Evolutionary conservation across 2,888 invertebrate genomes (phyloP).

Genomic region (Dolichopus griseipennis): DNA sequence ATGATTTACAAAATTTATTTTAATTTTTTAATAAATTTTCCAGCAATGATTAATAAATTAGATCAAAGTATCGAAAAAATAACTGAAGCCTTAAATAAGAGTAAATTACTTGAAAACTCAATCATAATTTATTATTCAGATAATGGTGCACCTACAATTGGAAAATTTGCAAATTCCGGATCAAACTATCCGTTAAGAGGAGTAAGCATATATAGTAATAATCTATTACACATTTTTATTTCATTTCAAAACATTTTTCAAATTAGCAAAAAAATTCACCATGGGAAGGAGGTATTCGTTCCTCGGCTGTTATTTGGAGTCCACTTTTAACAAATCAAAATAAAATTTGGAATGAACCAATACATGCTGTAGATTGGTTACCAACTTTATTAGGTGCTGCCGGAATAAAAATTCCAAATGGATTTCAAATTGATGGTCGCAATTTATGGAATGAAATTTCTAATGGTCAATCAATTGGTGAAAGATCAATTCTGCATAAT

Average conservation of each 20-base stretch:
- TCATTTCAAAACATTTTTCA: not conserved
- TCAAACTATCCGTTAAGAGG: conserved; percentile 76
- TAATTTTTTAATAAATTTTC: not conserved
- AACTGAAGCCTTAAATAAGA: conserved; percentile 55
- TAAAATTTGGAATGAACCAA: conserved; percentile 53
- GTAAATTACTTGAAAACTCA: conserved; percentile 67
- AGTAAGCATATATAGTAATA: conserved; percentile 42
- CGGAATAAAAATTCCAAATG: conserved; percentile 26
- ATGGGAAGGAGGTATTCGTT: conserved; percentile 79
- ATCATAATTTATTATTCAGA: conserved; percentile 80
- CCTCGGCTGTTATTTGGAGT: conserved; percentile 67
- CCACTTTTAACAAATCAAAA: conserved; percentile 47
- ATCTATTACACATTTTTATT: not conserved
- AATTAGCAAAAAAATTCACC: conserved; percentile 65
- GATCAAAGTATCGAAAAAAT: conserved; percentile 78
- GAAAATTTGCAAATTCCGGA: conserved; percentile 60
- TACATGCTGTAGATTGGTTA: conserved; percentile 77
- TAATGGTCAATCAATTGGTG: conserved; percentile 35
- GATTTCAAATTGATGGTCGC: conserved; percentile 52
- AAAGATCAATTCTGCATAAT: conserved; percentile 59
- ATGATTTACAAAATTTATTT: no score
- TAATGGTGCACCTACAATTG: conserved; percentile 74
- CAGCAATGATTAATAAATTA: conserved; percentile 75
- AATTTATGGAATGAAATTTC: conserved; percentile 59
- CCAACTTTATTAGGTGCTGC: conserved; percentile 55